phyloP scores from a whole-genome alignment of 2,888 invertebrate species.

The Hydropsyche betteni region DNA sequence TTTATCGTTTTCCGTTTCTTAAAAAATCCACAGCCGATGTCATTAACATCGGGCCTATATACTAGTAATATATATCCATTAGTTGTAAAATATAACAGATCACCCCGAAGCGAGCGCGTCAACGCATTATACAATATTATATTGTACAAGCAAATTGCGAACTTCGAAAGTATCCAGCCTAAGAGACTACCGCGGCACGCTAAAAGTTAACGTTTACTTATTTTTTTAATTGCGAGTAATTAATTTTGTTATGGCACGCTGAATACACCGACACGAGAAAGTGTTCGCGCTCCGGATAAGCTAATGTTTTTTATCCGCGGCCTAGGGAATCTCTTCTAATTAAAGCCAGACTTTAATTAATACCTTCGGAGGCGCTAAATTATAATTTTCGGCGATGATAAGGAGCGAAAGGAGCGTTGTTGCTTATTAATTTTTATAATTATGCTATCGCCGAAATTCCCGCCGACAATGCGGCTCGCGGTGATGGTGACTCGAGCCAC shows the following conservation, averaged over 20 bases:
- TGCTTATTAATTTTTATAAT: slow-evolving; percentile 27
- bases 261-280: not conserved
- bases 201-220: no score
- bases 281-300: not conserved
- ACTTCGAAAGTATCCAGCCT: no score
- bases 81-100: no score
- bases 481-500: not conserved
- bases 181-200: no score
- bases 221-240: not conserved
- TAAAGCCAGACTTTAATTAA: slow-evolving; percentile 13
- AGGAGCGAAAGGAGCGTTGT: not conserved
- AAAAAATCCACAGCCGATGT: no score
- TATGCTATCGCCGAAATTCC: not conserved
- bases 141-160: no score
- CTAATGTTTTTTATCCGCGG: slow-evolving; percentile 15
- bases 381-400: slow-evolving; percentile 14
- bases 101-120: no score
- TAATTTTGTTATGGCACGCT: not conserved
- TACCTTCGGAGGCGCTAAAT: slow-evolving; percentile 22
- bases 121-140: no score
- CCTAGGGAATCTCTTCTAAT: slow-evolving; percentile 4
- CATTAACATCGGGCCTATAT: no score
- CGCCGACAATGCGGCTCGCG: not conserved
- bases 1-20: no score
- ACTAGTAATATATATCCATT: no score